Evolutionary conservation across 2,113 vertebrate genomes (phyloP).

Genomic region (Spheniscus mendiculus): DNA sequence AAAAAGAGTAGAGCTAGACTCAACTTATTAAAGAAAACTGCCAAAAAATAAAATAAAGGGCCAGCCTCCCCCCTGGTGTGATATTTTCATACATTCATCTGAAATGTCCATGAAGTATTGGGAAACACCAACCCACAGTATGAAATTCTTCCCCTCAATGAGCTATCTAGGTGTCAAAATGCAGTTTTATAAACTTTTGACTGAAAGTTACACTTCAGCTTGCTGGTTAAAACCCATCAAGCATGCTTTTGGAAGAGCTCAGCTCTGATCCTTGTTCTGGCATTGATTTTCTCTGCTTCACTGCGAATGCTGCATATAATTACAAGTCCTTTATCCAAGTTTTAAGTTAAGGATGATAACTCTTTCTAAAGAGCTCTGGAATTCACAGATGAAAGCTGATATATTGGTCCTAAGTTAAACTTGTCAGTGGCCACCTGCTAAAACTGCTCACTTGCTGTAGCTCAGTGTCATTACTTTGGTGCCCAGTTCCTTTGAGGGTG

Average conservation of each 20-base stretch:
- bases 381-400: neutral
- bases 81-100: neutral
- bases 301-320: neutral
- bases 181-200: neutral
- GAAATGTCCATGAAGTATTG: neutral
- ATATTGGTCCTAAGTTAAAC: neutral
- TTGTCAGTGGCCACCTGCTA: neutral
- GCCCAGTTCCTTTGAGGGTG: neutral
- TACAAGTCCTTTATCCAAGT: neutral
- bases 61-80: rapidly evolving
- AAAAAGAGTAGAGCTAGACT: neutral
- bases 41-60: neutral
- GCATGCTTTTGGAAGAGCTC: neutral
- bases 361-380: neutral
- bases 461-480: neutral
- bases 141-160: neutral
- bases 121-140: neutral
- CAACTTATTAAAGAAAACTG: neutral
- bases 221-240: neutral
- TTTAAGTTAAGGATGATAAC: neutral
- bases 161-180: neutral
- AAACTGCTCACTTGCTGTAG: neutral
- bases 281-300: neutral
- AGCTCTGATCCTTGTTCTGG: neutral
- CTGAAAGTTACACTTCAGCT: neutral